phyloP scores from a whole-genome alignment of 2,113 vertebrate genomes.

The Dicaeum eximium region DNA sequence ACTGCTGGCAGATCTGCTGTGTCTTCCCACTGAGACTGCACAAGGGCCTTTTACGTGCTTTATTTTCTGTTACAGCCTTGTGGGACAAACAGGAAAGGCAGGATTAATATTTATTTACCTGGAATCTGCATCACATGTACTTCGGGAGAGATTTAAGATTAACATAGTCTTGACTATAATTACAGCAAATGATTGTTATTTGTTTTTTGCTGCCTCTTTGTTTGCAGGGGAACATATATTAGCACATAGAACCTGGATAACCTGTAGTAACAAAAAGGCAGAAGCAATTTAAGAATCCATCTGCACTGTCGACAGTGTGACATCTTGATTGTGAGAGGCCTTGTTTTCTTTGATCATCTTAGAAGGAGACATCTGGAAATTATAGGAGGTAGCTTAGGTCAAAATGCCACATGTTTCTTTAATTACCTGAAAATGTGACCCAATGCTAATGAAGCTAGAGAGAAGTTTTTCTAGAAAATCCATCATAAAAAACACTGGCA shows the following conservation, averaged over 20 bases:
- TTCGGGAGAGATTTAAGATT: slow-evolving; percentile 25
- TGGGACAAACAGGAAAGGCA: not conserved
- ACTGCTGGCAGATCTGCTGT: not conserved
- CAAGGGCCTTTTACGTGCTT: not conserved
- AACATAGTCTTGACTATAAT: not conserved
- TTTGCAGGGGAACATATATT: not conserved
- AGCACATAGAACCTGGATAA: not conserved
- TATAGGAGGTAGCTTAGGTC: slow-evolving; percentile 64
- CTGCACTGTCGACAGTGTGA: slow-evolving; percentile 9
- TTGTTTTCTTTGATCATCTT: slow-evolving; percentile 62
- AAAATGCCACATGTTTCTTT: slow-evolving; percentile 65
- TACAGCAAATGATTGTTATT: slow-evolving; percentile 7
- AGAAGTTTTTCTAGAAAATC: slow-evolving; percentile 15
- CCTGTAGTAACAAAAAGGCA: slow-evolving; percentile 22
- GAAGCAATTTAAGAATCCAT: slow-evolving; percentile 5
- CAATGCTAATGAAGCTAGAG: slow-evolving; percentile 45
- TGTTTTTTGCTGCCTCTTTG: not conserved
- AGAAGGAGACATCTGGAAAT: slow-evolving; percentile 63
- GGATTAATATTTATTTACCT: slow-evolving; percentile 48
- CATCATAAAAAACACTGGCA: not conserved
- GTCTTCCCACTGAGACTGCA: not conserved
- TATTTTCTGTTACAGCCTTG: not conserved
- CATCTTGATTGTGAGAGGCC: slow-evolving; percentile 57
- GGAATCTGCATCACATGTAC: slow-evolving; percentile 23
- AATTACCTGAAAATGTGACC: slow-evolving; percentile 58